Percentiles rank a stretch among this genome's conserved stretches.
Conservation (phyloP, 2,888 invertebrate genomes). For the Opisthograptis luteolata region DNA sequence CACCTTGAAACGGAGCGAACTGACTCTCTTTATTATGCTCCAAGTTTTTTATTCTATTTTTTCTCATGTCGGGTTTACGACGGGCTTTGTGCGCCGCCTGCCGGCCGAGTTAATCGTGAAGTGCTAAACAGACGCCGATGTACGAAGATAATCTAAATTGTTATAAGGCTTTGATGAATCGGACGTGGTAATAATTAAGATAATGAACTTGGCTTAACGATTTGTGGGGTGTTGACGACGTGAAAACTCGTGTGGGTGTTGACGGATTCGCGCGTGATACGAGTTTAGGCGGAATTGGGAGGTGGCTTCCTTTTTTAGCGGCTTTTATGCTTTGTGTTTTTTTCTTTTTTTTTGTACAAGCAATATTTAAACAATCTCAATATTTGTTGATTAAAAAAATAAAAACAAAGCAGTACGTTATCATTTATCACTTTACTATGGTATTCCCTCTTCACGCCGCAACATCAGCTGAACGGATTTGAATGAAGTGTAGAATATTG, state of each 20-base stretch:
- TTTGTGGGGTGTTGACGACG: slow-evolving; percentile 44
- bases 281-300: not conserved
- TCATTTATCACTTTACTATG: too few relatives aligned
- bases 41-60: slow-evolving; percentile 53
- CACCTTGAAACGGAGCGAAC: slow-evolving; percentile 78
- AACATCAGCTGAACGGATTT: too few relatives aligned
- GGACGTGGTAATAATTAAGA: slow-evolving; percentile 68
- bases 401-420: too few relatives aligned
- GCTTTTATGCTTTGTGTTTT: too few relatives aligned
- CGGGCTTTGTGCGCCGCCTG: slow-evolving; percentile 62
- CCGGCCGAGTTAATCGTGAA: slow-evolving; percentile 58
- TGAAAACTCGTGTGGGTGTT: slow-evolving; percentile 16
- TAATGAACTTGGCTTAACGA: slow-evolving; percentile 44
- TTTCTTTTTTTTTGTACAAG: too few relatives aligned
- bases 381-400: too few relatives aligned
- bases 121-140: slow-evolving; percentile 70
- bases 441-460: too few relatives aligned
- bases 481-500: too few relatives aligned
- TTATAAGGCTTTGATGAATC: slow-evolving; percentile 61
- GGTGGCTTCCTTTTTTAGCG: not conserved
- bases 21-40: slow-evolving; percentile 74
- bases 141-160: slow-evolving; percentile 65
- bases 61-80: slow-evolving; percentile 70
- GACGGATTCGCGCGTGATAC: not conserved
- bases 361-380: too few relatives aligned